A percentile compares a stretch with the other conserved stretches of the same genome.
Evolutionary conservation across 53 echinoderm and acorn worm genomes (phyloP).

Genomic region (Paracentrotus lividus): DNA sequence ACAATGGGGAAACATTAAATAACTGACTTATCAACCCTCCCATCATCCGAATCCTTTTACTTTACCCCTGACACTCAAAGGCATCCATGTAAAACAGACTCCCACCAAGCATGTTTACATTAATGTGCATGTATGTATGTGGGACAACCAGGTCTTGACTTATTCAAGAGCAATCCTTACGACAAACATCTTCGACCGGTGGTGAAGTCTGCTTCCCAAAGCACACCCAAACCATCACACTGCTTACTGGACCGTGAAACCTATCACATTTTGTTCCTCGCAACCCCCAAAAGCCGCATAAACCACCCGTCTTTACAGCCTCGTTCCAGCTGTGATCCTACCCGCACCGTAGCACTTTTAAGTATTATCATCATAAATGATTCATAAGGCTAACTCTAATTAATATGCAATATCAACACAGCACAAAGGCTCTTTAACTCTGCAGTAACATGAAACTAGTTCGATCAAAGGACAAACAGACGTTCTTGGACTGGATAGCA

Average conservation of each 20-base stretch:
- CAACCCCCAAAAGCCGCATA: neutral
- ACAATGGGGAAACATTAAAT: too few relatives aligned
- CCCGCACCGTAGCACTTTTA: neutral
- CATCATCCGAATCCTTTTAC: neutral
- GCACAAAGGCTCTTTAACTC: neutral
- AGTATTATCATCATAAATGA: neutral
- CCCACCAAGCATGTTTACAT: neutral
- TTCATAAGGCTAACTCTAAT: slow-evolving; percentile 1
- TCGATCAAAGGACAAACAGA: too few relatives aligned
- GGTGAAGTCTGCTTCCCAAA: neutral
- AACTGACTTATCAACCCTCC: neutral
- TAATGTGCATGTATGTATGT: slow-evolving; percentile 48
- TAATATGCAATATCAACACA: neutral
- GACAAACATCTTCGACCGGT: neutral
- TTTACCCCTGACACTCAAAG: neutral
- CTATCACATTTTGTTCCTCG: neutral
- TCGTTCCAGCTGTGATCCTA: slow-evolving; percentile 27
- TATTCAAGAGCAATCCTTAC: neutral
- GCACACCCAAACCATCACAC: neutral
- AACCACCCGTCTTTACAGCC: neutral
- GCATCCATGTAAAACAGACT: neutral
- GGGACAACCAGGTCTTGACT: slow-evolving; percentile 24
- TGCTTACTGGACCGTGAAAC: slow-evolving; percentile 30
- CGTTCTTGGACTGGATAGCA: too few relatives aligned
- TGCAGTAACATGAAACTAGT: neutral